phyloP scores from a whole-genome alignment of 2,797 vertebrate species.

The Nannoperca obscura region DNA sequence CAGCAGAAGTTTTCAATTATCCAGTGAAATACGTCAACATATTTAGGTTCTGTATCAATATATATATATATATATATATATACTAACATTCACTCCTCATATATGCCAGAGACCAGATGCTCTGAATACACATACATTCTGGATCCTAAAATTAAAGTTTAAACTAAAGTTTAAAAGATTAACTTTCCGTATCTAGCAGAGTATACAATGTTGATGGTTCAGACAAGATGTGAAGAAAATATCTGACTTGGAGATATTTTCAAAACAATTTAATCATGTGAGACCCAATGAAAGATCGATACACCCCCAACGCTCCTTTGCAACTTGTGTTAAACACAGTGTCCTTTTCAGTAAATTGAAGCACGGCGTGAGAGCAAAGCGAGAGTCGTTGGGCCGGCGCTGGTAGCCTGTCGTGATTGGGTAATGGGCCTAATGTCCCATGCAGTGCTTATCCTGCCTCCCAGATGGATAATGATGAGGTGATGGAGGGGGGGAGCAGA shows the following conservation, averaged over 20 bases:
- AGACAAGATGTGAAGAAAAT: not conserved
- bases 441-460: slow-evolving; percentile 72
- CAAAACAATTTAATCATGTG: slow-evolving; percentile 5
- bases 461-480: slow-evolving; percentile 75
- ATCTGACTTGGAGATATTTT: slow-evolving; percentile 10
- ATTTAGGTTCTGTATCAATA: not conserved
- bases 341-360: slow-evolving; percentile 67
- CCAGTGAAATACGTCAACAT: too few relatives aligned
- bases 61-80: too few relatives aligned
- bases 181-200: not conserved
- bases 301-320: slow-evolving; percentile 3
- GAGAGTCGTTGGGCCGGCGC: slow-evolving; percentile 44
- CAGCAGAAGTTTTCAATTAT: too few relatives aligned
- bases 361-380: slow-evolving; percentile 44
- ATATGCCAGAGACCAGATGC: too few relatives aligned
- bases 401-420: slow-evolving; percentile 69
- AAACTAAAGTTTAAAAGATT: slow-evolving; percentile 7
- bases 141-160: too few relatives aligned
- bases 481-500: slow-evolving; percentile 22
- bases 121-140: too few relatives aligned
- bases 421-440: slow-evolving; percentile 75
- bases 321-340: slow-evolving; percentile 56
- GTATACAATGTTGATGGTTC: not conserved
- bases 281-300: slow-evolving; percentile 22
- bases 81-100: too few relatives aligned